Base-by-base conservation (phyloP, 1,140 invertebrate genomes). In the Ericerus pela region DNA sequence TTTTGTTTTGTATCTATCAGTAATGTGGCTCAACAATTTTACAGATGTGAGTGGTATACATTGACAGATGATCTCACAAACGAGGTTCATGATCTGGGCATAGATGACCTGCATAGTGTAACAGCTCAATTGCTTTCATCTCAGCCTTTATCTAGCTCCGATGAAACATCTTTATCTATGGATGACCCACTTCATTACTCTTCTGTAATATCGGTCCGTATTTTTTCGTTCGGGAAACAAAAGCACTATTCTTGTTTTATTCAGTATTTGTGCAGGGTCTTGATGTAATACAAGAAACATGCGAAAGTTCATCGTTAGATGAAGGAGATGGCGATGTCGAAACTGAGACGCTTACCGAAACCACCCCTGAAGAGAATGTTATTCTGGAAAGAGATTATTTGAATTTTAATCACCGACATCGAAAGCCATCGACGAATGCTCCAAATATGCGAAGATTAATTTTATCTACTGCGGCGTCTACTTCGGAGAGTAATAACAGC, bases 31-130 rank as follows among this genome's bases (percentile, higher is more conserved):
- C 8, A 33, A 33, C n/a, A 10, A 10, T 10, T 10, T 67, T 69
- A 59, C 56, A 72, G 71, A 20, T 56, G 72, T 30, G 63, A 70
- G 30, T 71, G 69, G 62, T 66, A 72, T 63, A 67, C 70, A 1
- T 55, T 72, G 36, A 70, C 65, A 58, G 71, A 72, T 62, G 71
- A 69, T 18, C 55, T 72, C 54, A 64, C 66, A 20, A 66, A 66
- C 16, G 66, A 60, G 8, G 60, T 64, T 38, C 61, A 59, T 16
- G 63, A 68, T 56, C 63, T 71, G 51, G 71, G 71, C 58, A 68
- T 67, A 11, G 69, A 72, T 55, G 69, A 70, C 60, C 61, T 72
- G 38, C 65, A 69, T 53, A 68, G 67, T 52, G 66, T 72, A 18
- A 69, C 70, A 26, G 61, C 68, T 22, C 66, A 72, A 38, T 62